A percentile compares a stretch with the other conserved stretches of the same genome.
Evolutionary conservation across 2,113 vertebrate genomes (phyloP).

Genomic region (Eidolon helvum): DNA sequence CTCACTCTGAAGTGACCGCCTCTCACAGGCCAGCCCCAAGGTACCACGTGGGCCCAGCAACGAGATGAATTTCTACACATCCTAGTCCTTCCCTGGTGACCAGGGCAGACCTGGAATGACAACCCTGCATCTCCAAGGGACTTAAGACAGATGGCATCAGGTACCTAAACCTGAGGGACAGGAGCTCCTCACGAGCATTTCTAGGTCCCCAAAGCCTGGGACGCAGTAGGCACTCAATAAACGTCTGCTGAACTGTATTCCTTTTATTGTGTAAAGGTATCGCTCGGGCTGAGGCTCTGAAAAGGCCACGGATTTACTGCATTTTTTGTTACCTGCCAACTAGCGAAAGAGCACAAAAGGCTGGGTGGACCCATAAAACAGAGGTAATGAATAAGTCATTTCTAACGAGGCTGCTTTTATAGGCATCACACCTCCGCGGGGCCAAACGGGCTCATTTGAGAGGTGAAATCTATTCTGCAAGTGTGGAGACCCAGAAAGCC

Average conservation of each 20-base stretch:
- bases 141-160: rapidly evolving
- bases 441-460: slow-evolving; percentile 48
- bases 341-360: slow-evolving; percentile 47
- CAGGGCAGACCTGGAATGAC: not conserved
- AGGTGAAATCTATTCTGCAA: not conserved
- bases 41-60: not conserved
- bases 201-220: not conserved
- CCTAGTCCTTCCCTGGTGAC: not conserved
- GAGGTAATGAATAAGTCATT: slow-evolving; percentile 32
- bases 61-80: rapidly evolving
- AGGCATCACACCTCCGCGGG: slow-evolving; percentile 67
- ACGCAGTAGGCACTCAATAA: not conserved
- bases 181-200: not conserved
- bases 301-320: slow-evolving; percentile 8
- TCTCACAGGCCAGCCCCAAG: not conserved
- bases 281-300: not conserved
- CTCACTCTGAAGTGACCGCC: rapidly evolving
- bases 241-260: not conserved
- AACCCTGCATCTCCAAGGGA: not conserved
- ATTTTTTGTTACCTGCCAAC: slow-evolving; percentile 49
- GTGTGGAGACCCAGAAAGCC: not conserved
- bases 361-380: not conserved
- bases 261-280: not conserved
- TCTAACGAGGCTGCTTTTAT: slow-evolving; percentile 65
- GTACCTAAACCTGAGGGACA: not conserved